A percentile compares a stretch with the other conserved stretches of the same genome.
Evolutionary conservation across 1,140 invertebrate genomes (phyloP).

Genomic region (Chrysomallon squamiferum): DNA sequence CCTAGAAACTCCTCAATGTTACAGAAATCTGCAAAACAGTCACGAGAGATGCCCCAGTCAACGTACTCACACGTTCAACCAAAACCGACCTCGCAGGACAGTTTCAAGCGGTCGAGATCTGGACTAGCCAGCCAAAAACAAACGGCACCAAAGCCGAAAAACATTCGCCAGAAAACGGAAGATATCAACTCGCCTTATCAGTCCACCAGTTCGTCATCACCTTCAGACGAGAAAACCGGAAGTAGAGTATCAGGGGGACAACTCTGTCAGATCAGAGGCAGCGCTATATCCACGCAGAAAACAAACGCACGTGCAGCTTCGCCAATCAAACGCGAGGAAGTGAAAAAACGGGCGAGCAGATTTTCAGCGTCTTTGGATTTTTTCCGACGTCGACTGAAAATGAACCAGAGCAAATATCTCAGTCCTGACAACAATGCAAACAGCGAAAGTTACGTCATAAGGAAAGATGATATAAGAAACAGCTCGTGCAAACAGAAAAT

Average conservation of each 20-base stretch:
- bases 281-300: neutral
- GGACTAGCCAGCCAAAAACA: neutral
- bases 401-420: constrained; percentile 14
- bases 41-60: too few relatives aligned
- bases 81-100: too few relatives aligned
- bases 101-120: too few relatives aligned
- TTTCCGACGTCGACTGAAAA: constrained; percentile 17
- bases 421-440: neutral
- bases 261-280: neutral
- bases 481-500: neutral
- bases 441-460: neutral
- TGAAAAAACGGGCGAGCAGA: neutral
- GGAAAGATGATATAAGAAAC: constrained; percentile 1
- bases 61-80: too few relatives aligned
- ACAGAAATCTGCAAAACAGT: too few relatives aligned
- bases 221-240: neutral
- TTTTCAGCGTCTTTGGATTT: constrained; percentile 12
- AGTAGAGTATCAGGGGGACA: neutral
- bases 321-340: neutral
- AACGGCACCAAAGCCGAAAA: neutral
- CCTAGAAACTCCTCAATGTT: too few relatives aligned
- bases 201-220: neutral
- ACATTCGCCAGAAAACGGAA: neutral
- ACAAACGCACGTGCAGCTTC: neutral
- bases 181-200: neutral